phyloP scores from a whole-genome alignment of 2,888 invertebrate species.

The Danaus chrysippus region DNA sequence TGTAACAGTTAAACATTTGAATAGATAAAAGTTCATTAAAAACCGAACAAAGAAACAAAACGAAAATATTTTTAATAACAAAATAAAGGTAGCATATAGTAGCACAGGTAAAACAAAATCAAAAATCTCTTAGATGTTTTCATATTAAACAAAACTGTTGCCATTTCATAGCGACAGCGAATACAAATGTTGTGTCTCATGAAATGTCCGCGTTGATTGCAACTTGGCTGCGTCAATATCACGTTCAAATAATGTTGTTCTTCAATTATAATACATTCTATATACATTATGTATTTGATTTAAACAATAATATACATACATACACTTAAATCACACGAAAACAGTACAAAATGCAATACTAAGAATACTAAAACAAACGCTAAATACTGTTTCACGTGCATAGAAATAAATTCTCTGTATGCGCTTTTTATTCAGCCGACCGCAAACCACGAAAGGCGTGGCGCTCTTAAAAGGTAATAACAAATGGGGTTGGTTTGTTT shows the following conservation, averaged over 20 bases:
- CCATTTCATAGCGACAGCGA: slow-evolving; percentile 2
- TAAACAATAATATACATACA: background rate
- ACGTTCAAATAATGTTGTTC: slow-evolving; percentile 20
- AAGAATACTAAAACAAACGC: background rate
- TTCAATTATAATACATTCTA: slow-evolving; percentile 8
- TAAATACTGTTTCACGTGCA: background rate
- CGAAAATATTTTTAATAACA: background rate
- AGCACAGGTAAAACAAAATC: background rate
- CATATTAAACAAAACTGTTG: slow-evolving; percentile 7
- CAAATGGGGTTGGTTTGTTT: background rate
- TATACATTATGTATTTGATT: background rate
- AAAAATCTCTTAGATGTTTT: background rate
- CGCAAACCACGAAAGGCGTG: slow-evolving; percentile 3
- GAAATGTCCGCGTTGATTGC: slow-evolving; percentile 25
- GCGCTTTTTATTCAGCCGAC: background rate
- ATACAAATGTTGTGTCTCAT: background rate
- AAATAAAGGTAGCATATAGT: background rate
- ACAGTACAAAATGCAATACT: background rate
- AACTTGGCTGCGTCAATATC: slow-evolving; percentile 19
- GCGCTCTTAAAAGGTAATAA: slow-evolving; percentile 1
- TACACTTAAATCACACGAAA: background rate
- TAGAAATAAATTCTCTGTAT: background rate
- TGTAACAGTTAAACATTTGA: too few species aligned
- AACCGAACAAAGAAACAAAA: background rate
- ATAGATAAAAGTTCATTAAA: background rate